Evolutionary conservation across 2,888 invertebrate species (phyloP), one percentile per base, ranked within the genome.

Genomic region (Clitarchus hookeri): DNA sequence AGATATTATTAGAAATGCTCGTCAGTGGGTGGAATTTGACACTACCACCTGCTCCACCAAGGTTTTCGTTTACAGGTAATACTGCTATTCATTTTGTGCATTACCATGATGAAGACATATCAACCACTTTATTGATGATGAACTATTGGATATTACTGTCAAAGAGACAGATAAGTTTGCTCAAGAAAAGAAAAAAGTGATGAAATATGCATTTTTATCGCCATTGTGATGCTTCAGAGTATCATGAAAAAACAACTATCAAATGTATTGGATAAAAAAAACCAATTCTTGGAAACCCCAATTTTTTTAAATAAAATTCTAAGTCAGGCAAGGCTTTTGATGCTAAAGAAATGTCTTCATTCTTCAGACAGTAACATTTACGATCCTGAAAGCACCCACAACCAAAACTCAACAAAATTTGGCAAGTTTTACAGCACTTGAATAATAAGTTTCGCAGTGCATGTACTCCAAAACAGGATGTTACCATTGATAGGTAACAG

Each of bases 351-450:
- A 82, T 36, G 27, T 27, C 19, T 26, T 82, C 82, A 26, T 19
- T 82, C 0, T 82, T 19, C 6, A 27, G 16, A 26, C n/a, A n/a
- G n/a, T 6, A 36, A 36, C 6, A 36, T 13, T 26, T 44, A 36
- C 13, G 36, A 82, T 16, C 27, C 82, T 11, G 82, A 82, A 82
- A 82, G 27, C 27, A 82, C 27, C 82, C 82, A 82, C 82, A 82
- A 27, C 82, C 82, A 44, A 82, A 82, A 44, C 82, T 27, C 36
- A 82, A 82, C n/a, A 82, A 27, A 82, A 82, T 82, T 44, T 82
- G 36, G 82, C 82, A 0, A 27, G 44, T 82, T 82, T 82, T 82
- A 82, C 19, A 82, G 19, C 44, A 36, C 82, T 36, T 82, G 82
- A 82, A 82, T 6, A 27, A 82, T 13, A 26, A 36, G 0, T 82